phyloP scores from a whole-genome alignment of 2,113 vertebrate species.

The Himantopus leucocephalus region DNA sequence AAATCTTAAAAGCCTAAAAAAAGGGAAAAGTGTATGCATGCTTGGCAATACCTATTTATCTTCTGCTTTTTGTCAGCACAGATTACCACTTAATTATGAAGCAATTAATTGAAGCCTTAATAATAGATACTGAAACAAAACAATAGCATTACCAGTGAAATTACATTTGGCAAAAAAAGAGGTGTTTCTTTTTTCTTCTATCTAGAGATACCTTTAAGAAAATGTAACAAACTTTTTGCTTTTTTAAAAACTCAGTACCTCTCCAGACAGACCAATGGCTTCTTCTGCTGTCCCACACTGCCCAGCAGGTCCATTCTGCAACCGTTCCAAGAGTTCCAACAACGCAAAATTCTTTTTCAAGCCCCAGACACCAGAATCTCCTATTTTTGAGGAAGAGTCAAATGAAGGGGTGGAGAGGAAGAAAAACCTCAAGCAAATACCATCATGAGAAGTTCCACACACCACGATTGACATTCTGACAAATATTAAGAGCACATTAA shows the following conservation, averaged over 20 bases:
- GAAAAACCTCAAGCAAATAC: background rate
- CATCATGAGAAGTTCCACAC: background rate
- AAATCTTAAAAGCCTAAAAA: background rate
- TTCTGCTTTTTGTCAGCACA: background rate
- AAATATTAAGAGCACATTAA: background rate
- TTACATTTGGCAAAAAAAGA: background rate
- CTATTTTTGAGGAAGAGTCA: conserved; percentile 68
- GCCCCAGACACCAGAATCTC: conserved; percentile 97
- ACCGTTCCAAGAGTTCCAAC: conserved; percentile 91
- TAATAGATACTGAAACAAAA: background rate
- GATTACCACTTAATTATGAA: background rate
- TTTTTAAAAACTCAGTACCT: conserved; percentile 76
- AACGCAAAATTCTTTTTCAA: conserved; percentile 99
- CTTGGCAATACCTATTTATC: background rate
- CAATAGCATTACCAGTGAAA: background rate
- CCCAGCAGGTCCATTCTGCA: conserved; percentile 91
- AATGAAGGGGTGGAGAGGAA: background rate
- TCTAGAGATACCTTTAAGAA: background rate
- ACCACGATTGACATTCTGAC: background rate
- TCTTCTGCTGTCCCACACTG: conserved; percentile 89
- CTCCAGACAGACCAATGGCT: conserved; percentile 86
- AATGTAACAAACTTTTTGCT: background rate
- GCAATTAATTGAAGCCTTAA: background rate
- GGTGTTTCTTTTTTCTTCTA: background rate
- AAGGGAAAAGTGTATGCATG: background rate